Evolutionary conservation across 2,113 vertebrate species (phyloP).

Genomic region (Struthidea cinerea): DNA sequence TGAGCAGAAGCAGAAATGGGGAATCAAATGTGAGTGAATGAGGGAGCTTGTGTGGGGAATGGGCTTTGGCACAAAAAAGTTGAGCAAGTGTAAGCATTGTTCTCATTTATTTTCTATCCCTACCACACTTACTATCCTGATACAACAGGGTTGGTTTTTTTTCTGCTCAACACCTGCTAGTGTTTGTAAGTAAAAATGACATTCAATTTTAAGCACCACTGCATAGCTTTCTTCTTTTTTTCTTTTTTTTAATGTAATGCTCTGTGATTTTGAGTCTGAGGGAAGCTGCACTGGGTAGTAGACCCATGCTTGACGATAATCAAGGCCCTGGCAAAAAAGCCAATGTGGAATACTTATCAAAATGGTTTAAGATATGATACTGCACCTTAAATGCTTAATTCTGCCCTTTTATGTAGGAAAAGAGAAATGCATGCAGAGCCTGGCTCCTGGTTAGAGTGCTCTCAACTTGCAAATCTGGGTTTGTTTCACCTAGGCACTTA

Average conservation of each 20-base stretch:
- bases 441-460: not conserved
- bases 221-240: not conserved
- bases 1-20: not conserved
- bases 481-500: not conserved
- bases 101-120: not conserved
- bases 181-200: slow-evolving; percentile 50
- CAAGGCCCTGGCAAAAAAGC: not conserved
- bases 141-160: not conserved
- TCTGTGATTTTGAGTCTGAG: slow-evolving; percentile 1
- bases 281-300: not conserved
- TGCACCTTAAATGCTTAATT: not conserved
- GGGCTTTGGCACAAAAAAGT: not conserved
- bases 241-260: not conserved
- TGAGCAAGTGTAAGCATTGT: not conserved
- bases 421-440: not conserved
- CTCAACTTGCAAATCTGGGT: not conserved
- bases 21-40: not conserved
- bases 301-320: not conserved
- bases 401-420: not conserved
- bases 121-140: not conserved
- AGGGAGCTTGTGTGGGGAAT: not conserved
- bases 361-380: not conserved
- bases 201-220: slow-evolving; percentile 61
- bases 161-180: not conserved
- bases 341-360: not conserved